phyloP scores from a whole-genome alignment of 2,797 vertebrate genomes.

The Sebastes minor region DNA sequence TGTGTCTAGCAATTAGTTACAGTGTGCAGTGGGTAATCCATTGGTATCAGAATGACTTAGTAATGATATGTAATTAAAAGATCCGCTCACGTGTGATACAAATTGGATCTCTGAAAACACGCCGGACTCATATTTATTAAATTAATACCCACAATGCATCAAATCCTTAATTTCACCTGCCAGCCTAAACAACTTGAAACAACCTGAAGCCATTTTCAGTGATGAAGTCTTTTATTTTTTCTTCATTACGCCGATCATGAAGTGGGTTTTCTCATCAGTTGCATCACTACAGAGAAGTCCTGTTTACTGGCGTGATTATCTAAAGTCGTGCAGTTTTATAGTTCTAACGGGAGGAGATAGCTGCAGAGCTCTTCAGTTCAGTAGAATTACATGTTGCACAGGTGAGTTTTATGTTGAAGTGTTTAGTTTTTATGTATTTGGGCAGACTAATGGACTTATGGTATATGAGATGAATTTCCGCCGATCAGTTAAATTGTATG shows the following conservation, averaged over 20 bases:
- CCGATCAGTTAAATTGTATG: too few relatives aligned
- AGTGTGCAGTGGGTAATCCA: constrained; percentile 71
- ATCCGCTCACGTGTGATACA: constrained; percentile 62
- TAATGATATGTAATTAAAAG: constrained; percentile 78
- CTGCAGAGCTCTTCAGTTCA: background rate
- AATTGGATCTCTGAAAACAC: constrained; percentile 63
- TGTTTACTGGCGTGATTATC: background rate
- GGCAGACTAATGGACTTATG: too few relatives aligned
- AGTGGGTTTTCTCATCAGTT: background rate
- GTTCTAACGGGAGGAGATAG: background rate
- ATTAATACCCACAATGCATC: constrained; percentile 20
- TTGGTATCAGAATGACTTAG: constrained; percentile 69
- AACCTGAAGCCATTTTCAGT: background rate
- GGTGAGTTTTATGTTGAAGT: background rate
- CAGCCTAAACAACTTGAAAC: constrained; percentile 14
- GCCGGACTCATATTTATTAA: constrained; percentile 36
- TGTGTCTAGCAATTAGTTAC: constrained; percentile 76
- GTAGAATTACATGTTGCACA: background rate
- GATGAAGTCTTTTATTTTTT: background rate
- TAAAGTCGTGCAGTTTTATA: background rate
- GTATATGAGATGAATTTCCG: too few relatives aligned
- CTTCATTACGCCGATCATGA: background rate
- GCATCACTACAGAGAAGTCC: background rate
- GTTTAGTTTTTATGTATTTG: too few relatives aligned
- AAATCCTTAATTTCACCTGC: constrained; percentile 30